Base-by-base conservation (phyloP, 2,888 invertebrate genomes). In the Cordylochernes scorpioides region DNA sequence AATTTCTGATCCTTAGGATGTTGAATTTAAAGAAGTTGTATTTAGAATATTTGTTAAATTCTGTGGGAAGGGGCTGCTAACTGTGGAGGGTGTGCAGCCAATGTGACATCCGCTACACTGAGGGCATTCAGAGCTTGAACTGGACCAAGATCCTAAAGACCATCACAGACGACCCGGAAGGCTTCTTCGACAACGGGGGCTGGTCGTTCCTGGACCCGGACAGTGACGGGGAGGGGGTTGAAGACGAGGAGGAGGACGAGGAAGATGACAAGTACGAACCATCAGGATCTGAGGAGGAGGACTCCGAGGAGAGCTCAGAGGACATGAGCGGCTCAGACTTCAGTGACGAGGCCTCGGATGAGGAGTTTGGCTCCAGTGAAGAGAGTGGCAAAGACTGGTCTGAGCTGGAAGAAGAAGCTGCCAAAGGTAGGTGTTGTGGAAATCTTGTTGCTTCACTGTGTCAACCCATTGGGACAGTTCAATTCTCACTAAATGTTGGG, bases 81-180 rank as follows among this genome's bases (percentile, higher is more conserved):
- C n/a, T n/a, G n/a, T n/a, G n/a, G n/a, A n/a, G n/a, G n/a, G n/a
- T n/a, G n/a, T 25, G 6, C 50, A 75, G 74, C 50, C 84, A 84
- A 0, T 88, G 86, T 54, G 88, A 88, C 49, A 84, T 91, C 43
- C 70, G 78, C 24, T 99, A 94, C 55, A 77, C 88, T 0, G 97
- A 99, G 55, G 97, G 97, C 46, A 75, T 94, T 30, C 94, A 97
- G 52, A 86, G 88, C 1, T 62, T 99, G 45, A 97, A 99, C 58
- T 99, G 97, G 97, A 69, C 75, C 1, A 97, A 97, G 55, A 91
- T 99, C 42, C 97, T 99, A 97, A 97, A 97, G 59, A 94, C 94
- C 0, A 94, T 99, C 45, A 77, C 77, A 0, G 94, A 97, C 50
- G 94, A 99, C 55, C 84, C 91, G 0, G 86, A 86, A 48, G 86